Evolutionary conservation across 2,797 vertebrate species (phyloP), one percentile per base, ranked within the genome.

Genomic region (Okamejei kenojei): DNA sequence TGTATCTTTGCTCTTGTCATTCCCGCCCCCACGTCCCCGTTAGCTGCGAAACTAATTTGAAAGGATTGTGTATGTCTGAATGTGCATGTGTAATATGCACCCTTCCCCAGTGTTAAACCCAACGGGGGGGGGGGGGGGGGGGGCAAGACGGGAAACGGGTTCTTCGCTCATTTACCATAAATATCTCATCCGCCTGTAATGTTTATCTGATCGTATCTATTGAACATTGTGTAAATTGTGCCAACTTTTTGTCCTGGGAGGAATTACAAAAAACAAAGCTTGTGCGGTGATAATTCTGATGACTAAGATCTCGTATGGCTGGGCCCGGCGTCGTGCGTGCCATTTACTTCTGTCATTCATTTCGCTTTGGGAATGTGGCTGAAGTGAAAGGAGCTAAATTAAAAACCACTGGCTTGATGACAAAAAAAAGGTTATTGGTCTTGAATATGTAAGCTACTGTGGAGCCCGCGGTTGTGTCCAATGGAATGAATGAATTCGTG

Each of bases 281-380:
- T n/a, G 21, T 29, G 45, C 45, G 45, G 45, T 54, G 45, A 54
- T 54, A 54, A 54, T 54, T 54, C 45, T 54, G 45, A 6, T 54
- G 45, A 6, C 45, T 54, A 45, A 4, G 71, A 19, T 54, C n/a
- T 58, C 7, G 38, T 76, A 77, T 93, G 54, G 71, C 71, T 88
- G 29, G 38, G 15, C 4, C 71, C 26, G 23, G 90, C 7, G 71
- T 23, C 76, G 90, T 23, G 11, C n/a, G 68, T 71, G 9, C 73
- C 26, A 95, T 96, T 96, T 96, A 96, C 94, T 96, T 95, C 95
- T 95, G 96, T 96, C 95, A 92, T 76, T 29, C 23, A 92, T n/a
- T 76, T 23, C 19, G 38, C 82, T 84, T 35, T 61, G 80, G 32
- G 82, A 74, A 88, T 74, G 38, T 82, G 73, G 71, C 94, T 96